phyloP scores from a whole-genome alignment of 2,888 invertebrate species.

The Scaptomyza reducta region DNA sequence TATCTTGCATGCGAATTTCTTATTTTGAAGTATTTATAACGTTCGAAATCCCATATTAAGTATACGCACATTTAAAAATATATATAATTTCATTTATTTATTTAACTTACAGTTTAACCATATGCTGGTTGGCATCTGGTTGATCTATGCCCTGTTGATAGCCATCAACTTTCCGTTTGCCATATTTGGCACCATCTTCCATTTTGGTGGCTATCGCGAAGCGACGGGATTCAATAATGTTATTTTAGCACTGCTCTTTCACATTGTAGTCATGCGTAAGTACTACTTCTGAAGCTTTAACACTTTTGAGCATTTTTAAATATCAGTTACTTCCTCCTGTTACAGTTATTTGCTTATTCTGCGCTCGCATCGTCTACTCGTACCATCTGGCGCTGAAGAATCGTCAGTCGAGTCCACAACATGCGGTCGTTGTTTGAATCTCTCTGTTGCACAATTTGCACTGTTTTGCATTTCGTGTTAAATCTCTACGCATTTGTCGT shows the following conservation, averaged over 20 bases:
- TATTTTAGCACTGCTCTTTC: slow-evolving; percentile 53
- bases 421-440: slow-evolving; percentile 65
- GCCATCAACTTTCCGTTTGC: slow-evolving; percentile 71
- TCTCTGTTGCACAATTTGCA: neutral
- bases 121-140: slow-evolving; percentile 62
- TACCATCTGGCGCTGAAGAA: slow-evolving; percentile 65
- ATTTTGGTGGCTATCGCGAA: slow-evolving; percentile 72
- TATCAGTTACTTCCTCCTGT: neutral
- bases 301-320: neutral
- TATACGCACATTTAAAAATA: no score
- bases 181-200: slow-evolving; percentile 69
- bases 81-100: neutral
- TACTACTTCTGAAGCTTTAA: neutral
- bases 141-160: slow-evolving; percentile 58
- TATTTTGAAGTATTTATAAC: neutral
- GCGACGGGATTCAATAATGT: slow-evolving; percentile 49
- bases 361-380: slow-evolving; percentile 71
- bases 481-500: slow-evolving; percentile 12
- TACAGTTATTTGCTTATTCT: slow-evolving; percentile 58
- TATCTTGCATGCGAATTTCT: neutral
- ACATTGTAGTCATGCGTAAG: slow-evolving; percentile 64
- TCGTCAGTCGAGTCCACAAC: slow-evolving; percentile 51
- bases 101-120: slow-evolving; percentile 53
- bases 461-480: slow-evolving; percentile 18
- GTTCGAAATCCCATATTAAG: neutral